Conservation (phyloP, 2,888 invertebrate genomes). For the Latheticus oryzae region DNA sequence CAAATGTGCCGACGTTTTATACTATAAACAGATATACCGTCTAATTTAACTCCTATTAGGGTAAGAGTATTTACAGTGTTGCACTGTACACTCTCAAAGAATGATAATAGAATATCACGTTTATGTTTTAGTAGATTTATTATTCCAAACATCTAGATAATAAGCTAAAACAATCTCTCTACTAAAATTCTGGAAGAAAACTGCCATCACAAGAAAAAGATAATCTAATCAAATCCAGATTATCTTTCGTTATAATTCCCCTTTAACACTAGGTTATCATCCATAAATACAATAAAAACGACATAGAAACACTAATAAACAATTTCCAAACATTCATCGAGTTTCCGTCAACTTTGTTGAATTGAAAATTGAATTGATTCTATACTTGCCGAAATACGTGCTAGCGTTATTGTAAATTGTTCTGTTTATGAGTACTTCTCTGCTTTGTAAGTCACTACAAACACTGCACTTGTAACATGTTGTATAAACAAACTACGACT, state of each 20-base stretch:
- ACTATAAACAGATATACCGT: conserved; percentile 17
- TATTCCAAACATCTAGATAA: conserved; percentile 17
- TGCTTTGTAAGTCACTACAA: conserved; percentile 21
- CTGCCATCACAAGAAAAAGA: conserved; percentile 5
- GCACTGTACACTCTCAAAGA: conserved; percentile 22
- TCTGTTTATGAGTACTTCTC: conserved; percentile 15
- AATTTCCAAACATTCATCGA: too few relatives aligned
- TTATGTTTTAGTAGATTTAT: conserved; percentile 20
- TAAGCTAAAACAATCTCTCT: not conserved
- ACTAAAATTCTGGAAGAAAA: too few relatives aligned
- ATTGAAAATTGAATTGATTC: conserved; percentile 6
- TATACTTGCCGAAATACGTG: conserved; percentile 6
- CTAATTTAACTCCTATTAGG: conserved; percentile 27
- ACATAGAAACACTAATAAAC: conserved; percentile 8
- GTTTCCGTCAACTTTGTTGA: not conserved
- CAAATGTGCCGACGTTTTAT: conserved; percentile 15
- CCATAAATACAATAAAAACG: too few relatives aligned
- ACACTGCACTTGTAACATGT: conserved; percentile 18
- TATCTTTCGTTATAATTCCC: too few relatives aligned
- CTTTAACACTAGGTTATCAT: not conserved
- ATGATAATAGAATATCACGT: conserved; percentile 26
- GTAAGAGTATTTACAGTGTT: conserved; percentile 21
- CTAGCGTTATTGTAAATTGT: conserved; percentile 20
- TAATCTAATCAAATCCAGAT: conserved; percentile 2
- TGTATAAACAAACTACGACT: not conserved